Evolutionary conservation across 2,113 vertebrate genomes (phyloP), one percentile per base, ranked within the genome.

Genomic region (Elachura formosa): DNA sequence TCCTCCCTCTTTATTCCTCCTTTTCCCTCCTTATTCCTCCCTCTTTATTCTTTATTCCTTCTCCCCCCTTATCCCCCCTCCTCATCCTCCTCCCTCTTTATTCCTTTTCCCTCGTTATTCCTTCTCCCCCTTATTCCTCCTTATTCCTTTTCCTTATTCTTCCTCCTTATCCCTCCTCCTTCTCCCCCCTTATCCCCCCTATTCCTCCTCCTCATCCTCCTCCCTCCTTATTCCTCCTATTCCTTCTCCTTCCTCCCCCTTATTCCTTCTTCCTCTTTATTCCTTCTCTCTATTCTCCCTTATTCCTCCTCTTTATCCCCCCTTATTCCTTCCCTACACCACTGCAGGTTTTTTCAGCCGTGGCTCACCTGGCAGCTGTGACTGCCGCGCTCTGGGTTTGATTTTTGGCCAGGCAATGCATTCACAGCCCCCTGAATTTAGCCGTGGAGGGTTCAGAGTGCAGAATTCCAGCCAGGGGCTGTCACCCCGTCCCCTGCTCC

Each of bases 81-180:
- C 7, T 36, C n/a, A n/a, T 36, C 2, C 7, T 5, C 36, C 11
- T 66, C 14, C 29, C 6, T n/a, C 4, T 4, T 25, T 11, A 12
- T 24, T 20, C 6, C 15, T 59, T 12, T 26, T 59, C 80, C 28
- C n/a, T n/a, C n/a, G n/a, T 52, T 45, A 20, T n/a, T 11, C 34
- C 38, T 49, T 4, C 23, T 52, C 40, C 10, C 8, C 72, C 38
- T 41, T 34, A n/a, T 8, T 66, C 15, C 6, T n/a, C 4, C 5
- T 25, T 11, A 12, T 24, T 20, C 6, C 15, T 59, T 12, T 26
- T 59, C 80, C 28, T 16, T 46, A 20, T 11, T 34, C 15, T 41
- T 9, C 38, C 3, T 55, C 2, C 22, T 54, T 31, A 8, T 14
- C 68, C 22, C 45, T 36, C 9, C 9, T 54, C 36, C 5, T 33